Evolutionary conservation across 2,888 invertebrate species (phyloP).

Genomic region (Chymomyza amoena): DNA sequence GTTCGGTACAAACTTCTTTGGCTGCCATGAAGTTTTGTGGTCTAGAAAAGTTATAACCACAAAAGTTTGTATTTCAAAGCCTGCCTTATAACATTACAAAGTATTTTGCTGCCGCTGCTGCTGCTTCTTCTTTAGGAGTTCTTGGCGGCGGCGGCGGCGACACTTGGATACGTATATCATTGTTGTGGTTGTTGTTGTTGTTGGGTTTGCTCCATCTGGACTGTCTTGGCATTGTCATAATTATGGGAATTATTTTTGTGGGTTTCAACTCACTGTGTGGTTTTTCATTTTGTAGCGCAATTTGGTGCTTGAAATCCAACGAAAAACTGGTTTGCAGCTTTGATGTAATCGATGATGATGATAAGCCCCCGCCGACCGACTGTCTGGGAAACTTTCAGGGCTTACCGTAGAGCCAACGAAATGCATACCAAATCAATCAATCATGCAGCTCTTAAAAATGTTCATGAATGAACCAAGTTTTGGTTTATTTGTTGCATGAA

Average conservation of each 20-base stretch:
- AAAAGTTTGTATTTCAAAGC: slow-evolving; percentile 50
- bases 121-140: slow-evolving; percentile 16
- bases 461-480: neutral
- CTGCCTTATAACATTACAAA: neutral
- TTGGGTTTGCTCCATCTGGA: neutral
- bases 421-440: slow-evolving; percentile 1
- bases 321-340: slow-evolving; percentile 53
- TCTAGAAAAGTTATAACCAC: slow-evolving; percentile 59
- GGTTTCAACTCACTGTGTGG: slow-evolving; percentile 59
- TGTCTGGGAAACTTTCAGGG: neutral
- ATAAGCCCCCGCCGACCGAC: slow-evolving; percentile 12
- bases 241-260: slow-evolving; percentile 68
- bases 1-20: slow-evolving; percentile 45
- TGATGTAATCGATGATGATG: slow-evolving; percentile 20
- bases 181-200: slow-evolving; percentile 31
- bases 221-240: slow-evolving; percentile 57
- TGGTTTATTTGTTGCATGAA: neutral
- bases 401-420: neutral
- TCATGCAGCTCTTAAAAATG: neutral
- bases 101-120: slow-evolving; percentile 17
- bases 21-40: slow-evolving; percentile 61
- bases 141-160: slow-evolving; percentile 6
- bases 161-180: neutral
- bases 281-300: slow-evolving; percentile 48
- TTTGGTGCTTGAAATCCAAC: slow-evolving; percentile 22